Base-by-base conservation (phyloP, 1,140 invertebrate species). In the Tetramorium simillimum region DNA sequence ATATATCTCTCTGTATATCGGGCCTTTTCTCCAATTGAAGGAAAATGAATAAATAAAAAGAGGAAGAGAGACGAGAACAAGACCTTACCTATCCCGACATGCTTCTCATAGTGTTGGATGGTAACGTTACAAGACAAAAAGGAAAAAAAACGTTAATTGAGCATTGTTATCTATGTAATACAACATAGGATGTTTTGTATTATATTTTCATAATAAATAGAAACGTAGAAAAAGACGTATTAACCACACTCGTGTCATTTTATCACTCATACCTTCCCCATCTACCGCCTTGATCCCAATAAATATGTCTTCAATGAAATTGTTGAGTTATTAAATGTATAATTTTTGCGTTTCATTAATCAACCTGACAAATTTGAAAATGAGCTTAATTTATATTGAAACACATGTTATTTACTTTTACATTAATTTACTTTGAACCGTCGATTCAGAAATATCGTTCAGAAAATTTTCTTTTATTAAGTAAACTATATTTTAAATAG, bases 191-290 rank as follows among this genome's bases (percentile, higher is more conserved):
- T 96, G 96, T 96, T 96, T 96, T 96, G 96, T 96, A 96, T 96
- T 96, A 96, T 96, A 96, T 96, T 96, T 96, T 96, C 96, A 96
- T 96, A 96, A 96, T 96, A 96, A 96, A 96, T 96, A 96, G 96
- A 95, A 95, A 96, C 95, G 96, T 96, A 96, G 96, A 96, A 95
- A 96, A 95, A 95, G 90, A 94, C 92, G 91, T 94, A 94, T 92
- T 91, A 93, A 93, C 90, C 88, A 94, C 70, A 94, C 88, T 82
- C 46, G 86, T 90, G 90, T 93, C 80, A 85, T 88, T 91, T 84
- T 87, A 67, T 69, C 78, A 58, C 76, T 80, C 73, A 58, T 60
- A 63, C 46, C 46, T 60, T 62, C 12, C 12, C n/a, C 58, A 58
- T 65, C 14, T n/a, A 40, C 18, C 2, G 18, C 3, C 24, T 18